Conservation (phyloP, 2,113 vertebrate genomes). For the Quiscalus mexicanus region DNA sequence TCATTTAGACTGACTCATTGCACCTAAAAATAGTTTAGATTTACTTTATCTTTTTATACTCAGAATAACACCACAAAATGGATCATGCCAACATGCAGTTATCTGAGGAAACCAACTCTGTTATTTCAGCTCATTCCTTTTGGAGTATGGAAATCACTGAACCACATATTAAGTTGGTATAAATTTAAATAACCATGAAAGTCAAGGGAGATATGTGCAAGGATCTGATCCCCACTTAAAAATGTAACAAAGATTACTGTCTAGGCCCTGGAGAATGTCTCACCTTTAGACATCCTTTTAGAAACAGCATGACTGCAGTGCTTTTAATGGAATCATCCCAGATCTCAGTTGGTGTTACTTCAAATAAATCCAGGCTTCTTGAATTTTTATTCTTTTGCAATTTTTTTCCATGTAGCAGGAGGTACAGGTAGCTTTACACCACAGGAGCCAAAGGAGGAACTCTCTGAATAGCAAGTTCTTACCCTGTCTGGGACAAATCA, state of each 20-base stretch:
- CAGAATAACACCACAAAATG: slow-evolving; percentile 1
- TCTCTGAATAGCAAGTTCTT: neutral
- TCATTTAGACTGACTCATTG: slow-evolving; percentile 11
- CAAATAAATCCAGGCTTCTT: neutral
- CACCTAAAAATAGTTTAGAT: slow-evolving; percentile 47
- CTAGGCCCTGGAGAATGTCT: neutral
- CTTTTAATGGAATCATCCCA: neutral
- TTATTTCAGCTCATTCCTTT: slow-evolving; percentile 13
- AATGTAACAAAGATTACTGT: neutral
- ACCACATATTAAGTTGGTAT: neutral
- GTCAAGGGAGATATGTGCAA: neutral
- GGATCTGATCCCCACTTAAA: neutral
- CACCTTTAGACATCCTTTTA: neutral
- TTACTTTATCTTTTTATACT: slow-evolving; percentile 30
- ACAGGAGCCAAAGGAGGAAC: neutral
- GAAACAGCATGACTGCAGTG: neutral
- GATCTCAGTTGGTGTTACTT: neutral
- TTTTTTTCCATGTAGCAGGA: neutral
- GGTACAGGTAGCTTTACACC: neutral
- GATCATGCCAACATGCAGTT: neutral
- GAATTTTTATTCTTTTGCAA: neutral
- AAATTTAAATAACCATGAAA: neutral
- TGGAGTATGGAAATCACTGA: neutral
- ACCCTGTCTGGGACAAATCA: neutral
- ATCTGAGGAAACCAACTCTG: neutral